phyloP scores from a whole-genome alignment of 2,888 invertebrate genomes.

The Pollenia labialis region DNA sequence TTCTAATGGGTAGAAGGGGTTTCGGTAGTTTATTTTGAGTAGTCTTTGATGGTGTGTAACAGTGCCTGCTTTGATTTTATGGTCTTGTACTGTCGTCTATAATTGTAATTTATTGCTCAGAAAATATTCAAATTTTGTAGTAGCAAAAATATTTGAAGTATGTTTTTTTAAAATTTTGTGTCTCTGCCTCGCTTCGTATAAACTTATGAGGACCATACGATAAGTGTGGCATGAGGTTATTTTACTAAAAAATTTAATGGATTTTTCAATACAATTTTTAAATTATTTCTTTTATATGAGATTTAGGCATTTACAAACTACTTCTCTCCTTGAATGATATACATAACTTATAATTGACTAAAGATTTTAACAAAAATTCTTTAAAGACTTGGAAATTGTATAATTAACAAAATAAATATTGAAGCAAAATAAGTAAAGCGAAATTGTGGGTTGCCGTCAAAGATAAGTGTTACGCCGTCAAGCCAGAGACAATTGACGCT shows the following conservation, averaged over 20 bases:
- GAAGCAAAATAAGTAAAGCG: conserved; percentile 4
- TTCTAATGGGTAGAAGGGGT: neutral
- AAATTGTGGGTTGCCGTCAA: too few relatives aligned
- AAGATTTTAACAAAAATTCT: neutral
- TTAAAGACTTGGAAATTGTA: neutral
- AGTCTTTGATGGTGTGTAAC: neutral
- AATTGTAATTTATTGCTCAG: conserved; percentile 70
- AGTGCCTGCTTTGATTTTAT: conserved; percentile 49
- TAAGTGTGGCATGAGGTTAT: conserved; percentile 8
- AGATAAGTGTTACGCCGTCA: too few relatives aligned
- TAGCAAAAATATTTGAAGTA: conserved; percentile 46
- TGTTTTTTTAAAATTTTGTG: conserved; percentile 9
- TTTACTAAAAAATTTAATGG: too few relatives aligned
- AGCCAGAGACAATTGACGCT: too few relatives aligned
- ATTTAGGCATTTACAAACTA: too few relatives aligned
- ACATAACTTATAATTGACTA: too few relatives aligned
- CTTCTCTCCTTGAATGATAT: too few relatives aligned
- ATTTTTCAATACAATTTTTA: too few relatives aligned
- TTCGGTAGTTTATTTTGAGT: neutral
- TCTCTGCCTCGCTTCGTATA: neutral
- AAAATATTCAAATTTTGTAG: conserved; percentile 26
- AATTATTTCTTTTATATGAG: too few relatives aligned
- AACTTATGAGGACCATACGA: neutral
- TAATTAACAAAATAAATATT: conserved; percentile 25
- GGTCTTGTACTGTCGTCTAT: conserved; percentile 57